Base-by-base conservation (phyloP, 2,797 vertebrate genomes). In the Loriculus beryllinus region DNA sequence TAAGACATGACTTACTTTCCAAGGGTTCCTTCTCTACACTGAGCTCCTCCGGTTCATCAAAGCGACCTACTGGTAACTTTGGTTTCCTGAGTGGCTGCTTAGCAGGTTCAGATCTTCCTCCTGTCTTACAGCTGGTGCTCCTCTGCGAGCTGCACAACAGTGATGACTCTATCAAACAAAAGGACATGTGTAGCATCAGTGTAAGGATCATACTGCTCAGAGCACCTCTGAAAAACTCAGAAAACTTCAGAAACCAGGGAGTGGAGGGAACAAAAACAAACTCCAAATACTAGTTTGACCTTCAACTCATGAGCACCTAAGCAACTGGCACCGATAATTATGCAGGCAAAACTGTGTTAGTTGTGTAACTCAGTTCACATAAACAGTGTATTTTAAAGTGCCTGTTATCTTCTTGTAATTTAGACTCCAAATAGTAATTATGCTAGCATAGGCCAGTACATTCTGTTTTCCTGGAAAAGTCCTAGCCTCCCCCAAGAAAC, bases 31-130 rank as follows among this genome's bases (percentile, higher is more conserved):
- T 98, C 85, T 97, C 97, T 92, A 96, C 72, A 35, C 59, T 79
- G 39, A 97, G 92, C 19, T 98, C 98, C 42, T 99, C 98, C 1
- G 98, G 80, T 28, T 86, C 97, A 97, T 99, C 99, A 45, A 99
- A 98, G 6, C 98, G 98, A 23, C 99, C 99, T 75, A 98, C 97
- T 2, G 99, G 99, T 31, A 99, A 98, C 96, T 98, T 98, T 1
- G 98, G 96, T 94, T 99, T 99, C 97, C 97, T 99, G 45, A 98
- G 97, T 1, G 98, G 87, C 71, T 98, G 96, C 59, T 97, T 97
- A 39, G 94, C 92, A 65, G 98, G 94, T 49, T 97, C 97, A 39
- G 78, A 68, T 23, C 94, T 95, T 72, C 97, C 97, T 92, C 97
- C 98, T 60, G 96, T 71, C 65, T 91, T 94, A 33, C 81, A 97